These are phyloP conservation scores for Eulemur rubriventer DNA, from an alignment of 2,797 vertebrate species.

Conservation along the genomic window DNA sequence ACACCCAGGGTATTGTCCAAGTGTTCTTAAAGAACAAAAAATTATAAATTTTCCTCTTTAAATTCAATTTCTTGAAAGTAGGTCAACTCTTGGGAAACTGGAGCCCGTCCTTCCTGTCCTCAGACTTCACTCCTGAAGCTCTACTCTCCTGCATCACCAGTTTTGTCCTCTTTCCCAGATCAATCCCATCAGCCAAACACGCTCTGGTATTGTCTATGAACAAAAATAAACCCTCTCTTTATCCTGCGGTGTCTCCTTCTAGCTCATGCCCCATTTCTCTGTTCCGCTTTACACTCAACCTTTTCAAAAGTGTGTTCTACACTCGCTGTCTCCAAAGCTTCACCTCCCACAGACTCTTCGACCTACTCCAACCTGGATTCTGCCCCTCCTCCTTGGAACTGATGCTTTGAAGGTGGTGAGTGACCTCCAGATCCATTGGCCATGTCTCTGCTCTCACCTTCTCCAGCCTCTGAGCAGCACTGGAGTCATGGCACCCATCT, in stretches of 20 bases:
- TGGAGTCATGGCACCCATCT: background rate
- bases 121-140: background rate
- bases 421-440: background rate
- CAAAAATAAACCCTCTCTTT: background rate
- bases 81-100: background rate
- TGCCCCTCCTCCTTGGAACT: background rate
- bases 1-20: background rate
- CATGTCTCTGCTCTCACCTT: background rate
- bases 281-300: background rate
- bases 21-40: constrained; percentile 9
- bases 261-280: background rate
- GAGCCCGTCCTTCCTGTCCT: background rate
- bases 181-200: background rate
- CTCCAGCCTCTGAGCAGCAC: background rate
- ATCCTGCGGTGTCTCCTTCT: background rate
- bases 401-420: background rate
- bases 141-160: background rate
- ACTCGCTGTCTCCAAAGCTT: background rate
- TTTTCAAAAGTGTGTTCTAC: constrained; percentile 13
- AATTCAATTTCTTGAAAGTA: constrained; percentile 33
- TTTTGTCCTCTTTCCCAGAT: background rate
- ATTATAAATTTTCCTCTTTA: constrained; percentile 16
- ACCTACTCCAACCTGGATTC: background rate
- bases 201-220: background rate
- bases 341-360: background rate